Evolutionary conservation across 2,888 invertebrate species (phyloP).

Genomic region (Hyposoter dolosus): DNA sequence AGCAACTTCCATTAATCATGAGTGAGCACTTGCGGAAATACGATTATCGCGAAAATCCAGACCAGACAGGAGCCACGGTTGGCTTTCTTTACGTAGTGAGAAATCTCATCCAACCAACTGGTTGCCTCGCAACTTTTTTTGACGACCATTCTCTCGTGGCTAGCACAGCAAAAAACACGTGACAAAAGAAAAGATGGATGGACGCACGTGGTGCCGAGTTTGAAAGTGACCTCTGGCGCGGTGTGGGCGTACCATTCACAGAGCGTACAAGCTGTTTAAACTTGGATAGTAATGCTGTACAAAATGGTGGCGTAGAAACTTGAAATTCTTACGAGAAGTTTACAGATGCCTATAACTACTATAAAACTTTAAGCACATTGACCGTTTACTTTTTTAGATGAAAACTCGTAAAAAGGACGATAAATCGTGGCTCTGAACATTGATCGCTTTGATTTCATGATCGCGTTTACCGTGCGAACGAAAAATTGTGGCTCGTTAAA

Average conservation of each 20-base stretch:
- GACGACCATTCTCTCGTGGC: slow-evolving; percentile 30
- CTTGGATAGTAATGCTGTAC: slow-evolving; percentile 1
- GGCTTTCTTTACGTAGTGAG: slow-evolving; percentile 7
- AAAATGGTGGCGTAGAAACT: slow-evolving; percentile 28
- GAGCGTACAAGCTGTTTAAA: slow-evolving; percentile 13
- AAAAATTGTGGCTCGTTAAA: slow-evolving; percentile 10
- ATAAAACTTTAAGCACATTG: slow-evolving; percentile 15
- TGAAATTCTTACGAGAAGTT: slow-evolving; percentile 20
- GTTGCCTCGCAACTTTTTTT: slow-evolving; percentile 1
- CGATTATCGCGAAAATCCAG: slow-evolving; percentile 38
- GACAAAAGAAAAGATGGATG: slow-evolving; percentile 66
- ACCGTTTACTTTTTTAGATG: not conserved
- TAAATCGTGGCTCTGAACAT: not conserved
- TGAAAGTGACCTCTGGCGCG: slow-evolving; percentile 64
- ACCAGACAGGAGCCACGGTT: slow-evolving; percentile 2
- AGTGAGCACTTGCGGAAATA: slow-evolving; percentile 9
- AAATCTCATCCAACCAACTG: slow-evolving; percentile 26
- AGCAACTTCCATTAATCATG: slow-evolving; percentile 45
- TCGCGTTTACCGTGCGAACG: not conserved
- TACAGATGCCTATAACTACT: not conserved
- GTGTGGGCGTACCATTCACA: slow-evolving; percentile 52
- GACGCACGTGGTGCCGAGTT: slow-evolving; percentile 71
- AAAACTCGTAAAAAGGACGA: not conserved
- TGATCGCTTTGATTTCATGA: slow-evolving; percentile 13
- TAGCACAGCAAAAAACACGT: slow-evolving; percentile 24